Percentiles rank a stretch among this genome's conserved stretches.
Conservation (phyloP, 2,113 vertebrate species). For the Sander vitreus region DNA sequence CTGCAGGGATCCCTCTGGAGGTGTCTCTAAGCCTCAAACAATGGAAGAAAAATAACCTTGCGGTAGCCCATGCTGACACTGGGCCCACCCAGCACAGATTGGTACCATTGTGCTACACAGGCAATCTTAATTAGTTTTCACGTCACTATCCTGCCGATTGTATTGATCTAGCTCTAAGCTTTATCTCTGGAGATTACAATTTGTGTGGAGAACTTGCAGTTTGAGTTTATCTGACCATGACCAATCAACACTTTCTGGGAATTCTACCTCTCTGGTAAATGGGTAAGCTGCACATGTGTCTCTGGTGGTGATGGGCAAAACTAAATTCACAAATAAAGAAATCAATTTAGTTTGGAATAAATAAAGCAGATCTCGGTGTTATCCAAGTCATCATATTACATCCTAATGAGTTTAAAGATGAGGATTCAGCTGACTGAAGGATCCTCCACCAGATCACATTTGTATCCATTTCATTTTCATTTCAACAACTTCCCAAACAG, state of each 20-base stretch:
- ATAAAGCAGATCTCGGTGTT: not conserved
- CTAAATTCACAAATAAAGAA: not conserved
- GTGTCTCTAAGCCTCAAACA: conserved; percentile 79
- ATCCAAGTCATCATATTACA: not conserved
- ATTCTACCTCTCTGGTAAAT: conserved; percentile 31
- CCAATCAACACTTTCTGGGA: conserved; percentile 56
- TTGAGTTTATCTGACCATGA: conserved; percentile 62
- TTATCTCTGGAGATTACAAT: conserved; percentile 70
- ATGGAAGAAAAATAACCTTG: conserved; percentile 77
- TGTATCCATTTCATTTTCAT: conserved; percentile 33
- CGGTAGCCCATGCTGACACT: conserved; percentile 58
- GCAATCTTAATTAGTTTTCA: conserved; percentile 83
- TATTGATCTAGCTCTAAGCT: conserved; percentile 64
- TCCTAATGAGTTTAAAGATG: conserved; percentile 15
- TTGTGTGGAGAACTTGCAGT: conserved; percentile 57
- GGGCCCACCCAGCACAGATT: conserved; percentile 75
- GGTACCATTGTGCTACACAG: conserved; percentile 69
- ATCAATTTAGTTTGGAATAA: not conserved
- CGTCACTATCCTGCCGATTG: conserved; percentile 63
- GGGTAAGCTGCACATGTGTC: conserved; percentile 6
- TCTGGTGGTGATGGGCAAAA: not conserved
- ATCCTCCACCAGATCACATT: not conserved
- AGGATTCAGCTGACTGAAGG: not conserved
- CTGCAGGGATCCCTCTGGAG: conserved; percentile 71
- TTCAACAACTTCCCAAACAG: conserved; percentile 47